phyloP scores from a whole-genome alignment of 53 echinoderm and acorn worm genomes.

The Antedon mediterranea region DNA sequence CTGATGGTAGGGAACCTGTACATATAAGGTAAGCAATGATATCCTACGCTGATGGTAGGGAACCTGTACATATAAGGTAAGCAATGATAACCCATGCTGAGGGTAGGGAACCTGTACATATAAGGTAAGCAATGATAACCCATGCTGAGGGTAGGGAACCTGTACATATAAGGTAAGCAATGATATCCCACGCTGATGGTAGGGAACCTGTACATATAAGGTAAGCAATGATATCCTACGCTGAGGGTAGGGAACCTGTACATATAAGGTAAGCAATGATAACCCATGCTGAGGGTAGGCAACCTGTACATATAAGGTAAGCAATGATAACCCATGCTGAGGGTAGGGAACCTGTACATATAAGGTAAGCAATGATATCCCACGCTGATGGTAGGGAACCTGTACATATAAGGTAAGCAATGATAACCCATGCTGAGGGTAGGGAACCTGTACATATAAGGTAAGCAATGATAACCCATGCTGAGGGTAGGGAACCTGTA shows the following conservation, averaged over 20 bases:
- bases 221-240: slow-evolving; percentile 30
- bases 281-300: too few relatives aligned
- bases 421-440: slow-evolving; percentile 29
- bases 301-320: background rate
- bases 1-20: too few relatives aligned
- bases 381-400: too few relatives aligned
- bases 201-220: slow-evolving; percentile 65
- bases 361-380: background rate
- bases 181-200: slow-evolving; percentile 29
- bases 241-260: too few relatives aligned
- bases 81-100: too few relatives aligned
- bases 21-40: background rate
- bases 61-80: background rate
- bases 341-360: too few relatives aligned
- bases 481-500: too few relatives aligned
- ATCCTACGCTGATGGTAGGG: too few relatives aligned
- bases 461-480: slow-evolving; percentile 30
- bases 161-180: background rate
- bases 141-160: too few relatives aligned
- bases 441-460: slow-evolving; percentile 65
- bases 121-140: background rate
- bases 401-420: background rate
- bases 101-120: too few relatives aligned
- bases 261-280: background rate
- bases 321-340: too few relatives aligned